phyloP scores from a whole-genome alignment of 2,113 vertebrate species.

The Campylorhamphus procurvoides region DNA sequence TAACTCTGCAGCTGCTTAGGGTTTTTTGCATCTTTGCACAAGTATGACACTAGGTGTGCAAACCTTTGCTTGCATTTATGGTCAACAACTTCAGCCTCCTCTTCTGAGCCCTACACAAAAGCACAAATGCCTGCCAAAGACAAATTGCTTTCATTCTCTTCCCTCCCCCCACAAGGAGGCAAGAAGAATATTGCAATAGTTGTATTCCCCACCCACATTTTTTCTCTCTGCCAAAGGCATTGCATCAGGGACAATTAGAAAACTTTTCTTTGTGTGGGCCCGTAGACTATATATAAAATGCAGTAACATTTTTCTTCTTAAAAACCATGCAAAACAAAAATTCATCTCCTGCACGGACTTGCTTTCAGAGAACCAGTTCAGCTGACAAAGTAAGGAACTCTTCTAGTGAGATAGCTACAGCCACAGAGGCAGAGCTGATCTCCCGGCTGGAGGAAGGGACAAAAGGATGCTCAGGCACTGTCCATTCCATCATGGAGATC shows the following conservation, averaged over 20 bases:
- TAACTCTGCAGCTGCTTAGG: neutral
- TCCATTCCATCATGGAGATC: neutral
- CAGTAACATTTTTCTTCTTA: neutral
- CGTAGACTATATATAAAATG: neutral
- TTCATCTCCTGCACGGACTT: neutral
- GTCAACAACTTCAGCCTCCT: neutral
- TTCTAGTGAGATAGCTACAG: neutral
- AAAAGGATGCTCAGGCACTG: neutral
- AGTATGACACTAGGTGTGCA: neutral
- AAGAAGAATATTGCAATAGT: slow-evolving; percentile 41
- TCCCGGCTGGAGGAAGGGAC: neutral
- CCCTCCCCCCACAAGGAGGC: neutral
- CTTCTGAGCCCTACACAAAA: neutral
- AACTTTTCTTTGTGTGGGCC: neutral
- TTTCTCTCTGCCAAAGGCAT: slow-evolving; percentile 39
- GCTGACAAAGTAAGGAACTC: neutral
- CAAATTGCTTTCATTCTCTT: slow-evolving; percentile 4
- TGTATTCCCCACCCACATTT: slow-evolving; percentile 46
- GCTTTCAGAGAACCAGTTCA: neutral
- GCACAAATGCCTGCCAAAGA: neutral
- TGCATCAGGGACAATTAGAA: slow-evolving; percentile 40
- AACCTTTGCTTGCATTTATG: neutral
- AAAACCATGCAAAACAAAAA: neutral
- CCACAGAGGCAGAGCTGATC: neutral
- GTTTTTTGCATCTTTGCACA: neutral